Base-by-base conservation (phyloP, 1,140 invertebrate genomes). In the Whitmania pigra region DNA sequence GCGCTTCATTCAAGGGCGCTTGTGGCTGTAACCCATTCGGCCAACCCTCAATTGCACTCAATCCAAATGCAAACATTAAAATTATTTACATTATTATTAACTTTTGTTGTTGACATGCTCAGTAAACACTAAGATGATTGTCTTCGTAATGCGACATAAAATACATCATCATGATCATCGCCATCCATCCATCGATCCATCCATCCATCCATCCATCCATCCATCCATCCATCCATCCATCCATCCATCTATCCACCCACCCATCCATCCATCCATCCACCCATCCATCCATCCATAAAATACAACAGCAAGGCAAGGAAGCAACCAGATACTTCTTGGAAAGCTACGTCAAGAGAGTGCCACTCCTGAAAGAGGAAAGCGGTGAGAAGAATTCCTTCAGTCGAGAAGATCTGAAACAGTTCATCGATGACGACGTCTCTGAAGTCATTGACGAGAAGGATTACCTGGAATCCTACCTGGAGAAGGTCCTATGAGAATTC, bases 401-500 rank as follows among this genome's bases (percentile, higher is more conserved):
- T n/a, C 5, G 53, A 4, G 69, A 70, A n/a, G 69, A 70, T n/a
- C 69, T 70, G n/a, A 36, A 70, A 15, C 69, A 53, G n/a, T 70
- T 70, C 69, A 70, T 70, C n/a, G 69, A 70, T 49, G 69, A 70
- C n/a, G 69, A 70, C 43, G n/a, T 53, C 13, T 70, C 69, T 0
- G 69, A 70, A 25, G 49, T 70, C 69, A 70, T 70, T 2, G 69
- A 70, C 69, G 69, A 43, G 22, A 70, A 53, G 49, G 69, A 70
- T 53, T 70, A 70, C 25, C n/a, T 53, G 36, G 69, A 70, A 29
- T 49, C 49, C 69, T 70, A 70, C 69, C n/a, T 49, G n/a, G 69
- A 53, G 15, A 36, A 49, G 20, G 69, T 70, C 53, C 69, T 70
- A 7, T 70, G 67, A 68, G 29, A 31, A 3, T 49, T 49, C 43